These are phyloP conservation scores for Morpho helenor DNA, from an alignment of 2,888 invertebrate species.

Conservation along the genomic window DNA sequence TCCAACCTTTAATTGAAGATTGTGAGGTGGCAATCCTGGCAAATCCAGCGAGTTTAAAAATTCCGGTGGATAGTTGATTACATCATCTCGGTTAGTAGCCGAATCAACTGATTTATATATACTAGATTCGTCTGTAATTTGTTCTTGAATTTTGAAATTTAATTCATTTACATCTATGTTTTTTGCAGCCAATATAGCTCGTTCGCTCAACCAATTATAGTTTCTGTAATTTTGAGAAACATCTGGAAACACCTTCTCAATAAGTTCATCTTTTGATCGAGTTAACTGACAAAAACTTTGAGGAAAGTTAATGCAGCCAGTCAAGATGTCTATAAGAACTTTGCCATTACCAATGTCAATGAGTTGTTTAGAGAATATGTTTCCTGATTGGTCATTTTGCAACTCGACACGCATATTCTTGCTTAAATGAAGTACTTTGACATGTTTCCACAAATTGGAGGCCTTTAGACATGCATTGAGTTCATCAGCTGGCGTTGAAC, in stretches of 20 bases:
- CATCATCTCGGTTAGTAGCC: conserved; percentile 35
- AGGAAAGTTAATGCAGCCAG: conserved; percentile 29
- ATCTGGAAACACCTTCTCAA: conserved; percentile 26
- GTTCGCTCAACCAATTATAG: conserved; percentile 25
- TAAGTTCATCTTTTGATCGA: conserved; percentile 28
- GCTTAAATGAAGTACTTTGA: background rate
- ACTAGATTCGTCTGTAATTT: conserved; percentile 28
- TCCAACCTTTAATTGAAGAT: conserved; percentile 33
- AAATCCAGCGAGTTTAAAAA: conserved; percentile 39
- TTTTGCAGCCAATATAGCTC: conserved; percentile 30
- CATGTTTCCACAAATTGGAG: background rate
- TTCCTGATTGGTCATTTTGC: conserved; percentile 22
- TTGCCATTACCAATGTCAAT: conserved; percentile 31
- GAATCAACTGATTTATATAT: conserved; percentile 38
- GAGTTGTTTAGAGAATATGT: conserved; percentile 31
- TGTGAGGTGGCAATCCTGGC: conserved; percentile 36
- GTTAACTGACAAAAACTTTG: conserved; percentile 29
- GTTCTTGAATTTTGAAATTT: conserved; percentile 1
- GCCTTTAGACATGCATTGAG: background rate
- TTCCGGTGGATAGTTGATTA: conserved; percentile 38
- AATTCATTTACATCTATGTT: conserved; percentile 25
- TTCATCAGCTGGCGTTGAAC: background rate
- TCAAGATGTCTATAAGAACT: conserved; percentile 27
- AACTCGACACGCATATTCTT: background rate
- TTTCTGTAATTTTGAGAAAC: conserved; percentile 1